phyloP scores from a whole-genome alignment of 2,113 vertebrate genomes.

The Odontophorus gujanensis region DNA sequence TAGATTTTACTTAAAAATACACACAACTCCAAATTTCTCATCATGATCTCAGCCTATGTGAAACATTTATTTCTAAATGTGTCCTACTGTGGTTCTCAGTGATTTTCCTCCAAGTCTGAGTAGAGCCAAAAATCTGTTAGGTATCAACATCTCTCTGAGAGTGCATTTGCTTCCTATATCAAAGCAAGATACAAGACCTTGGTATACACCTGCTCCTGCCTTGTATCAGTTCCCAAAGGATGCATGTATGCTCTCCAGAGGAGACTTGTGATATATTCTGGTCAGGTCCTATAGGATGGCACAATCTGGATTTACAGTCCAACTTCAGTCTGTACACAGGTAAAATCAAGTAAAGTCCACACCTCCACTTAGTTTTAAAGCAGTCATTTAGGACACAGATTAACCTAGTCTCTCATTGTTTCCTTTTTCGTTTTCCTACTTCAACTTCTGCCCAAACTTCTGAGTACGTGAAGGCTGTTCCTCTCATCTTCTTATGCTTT shows the following conservation, averaged over 20 bases:
- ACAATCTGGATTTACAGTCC: neutral
- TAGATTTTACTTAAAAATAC: constrained; percentile 37
- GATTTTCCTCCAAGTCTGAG: neutral
- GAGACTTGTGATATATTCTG: neutral
- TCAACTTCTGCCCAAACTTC: neutral
- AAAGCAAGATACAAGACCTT: neutral
- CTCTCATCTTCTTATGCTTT: neutral
- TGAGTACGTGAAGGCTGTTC: neutral
- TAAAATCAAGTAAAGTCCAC: neutral
- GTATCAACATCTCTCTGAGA: neutral
- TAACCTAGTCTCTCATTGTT: neutral
- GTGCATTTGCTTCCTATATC: neutral
- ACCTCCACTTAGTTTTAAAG: neutral
- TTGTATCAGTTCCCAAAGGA: neutral
- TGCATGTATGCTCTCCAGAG: neutral
- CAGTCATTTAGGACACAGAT: accelerated
- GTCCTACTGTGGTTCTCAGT: neutral
- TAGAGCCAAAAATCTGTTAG: neutral
- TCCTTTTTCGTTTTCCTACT: neutral
- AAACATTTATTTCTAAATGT: constrained; percentile 8
- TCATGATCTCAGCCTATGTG: neutral
- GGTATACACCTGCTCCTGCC: neutral
- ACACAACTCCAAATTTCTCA: constrained; percentile 5
- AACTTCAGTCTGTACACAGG: neutral
- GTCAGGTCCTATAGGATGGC: neutral